These are phyloP conservation scores for Argya squamiceps DNA, from an alignment of 2,797 vertebrate genomes.

Conservation along the genomic window DNA sequence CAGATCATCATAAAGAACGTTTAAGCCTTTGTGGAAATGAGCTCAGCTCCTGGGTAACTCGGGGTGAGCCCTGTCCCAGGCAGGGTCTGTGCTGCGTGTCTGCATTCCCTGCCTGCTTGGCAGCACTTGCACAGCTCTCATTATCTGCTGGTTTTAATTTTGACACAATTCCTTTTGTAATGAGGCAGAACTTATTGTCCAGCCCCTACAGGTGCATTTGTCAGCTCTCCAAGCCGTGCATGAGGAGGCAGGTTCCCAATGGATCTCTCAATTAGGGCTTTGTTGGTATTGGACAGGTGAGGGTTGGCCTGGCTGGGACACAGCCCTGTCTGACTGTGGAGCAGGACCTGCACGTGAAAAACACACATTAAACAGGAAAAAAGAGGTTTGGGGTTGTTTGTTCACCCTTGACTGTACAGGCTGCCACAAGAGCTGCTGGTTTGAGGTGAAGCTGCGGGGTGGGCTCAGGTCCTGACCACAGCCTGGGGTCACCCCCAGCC, in stretches of 20 bases:
- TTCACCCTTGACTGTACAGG: not conserved
- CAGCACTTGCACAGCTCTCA: not conserved
- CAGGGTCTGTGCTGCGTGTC: not conserved
- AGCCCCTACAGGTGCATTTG: slow-evolving; percentile 50
- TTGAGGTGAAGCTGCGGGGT: rapidly evolving
- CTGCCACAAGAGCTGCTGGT: rapidly evolving
- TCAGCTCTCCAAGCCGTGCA: not conserved
- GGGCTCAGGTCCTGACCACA: not conserved
- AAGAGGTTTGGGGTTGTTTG: not conserved
- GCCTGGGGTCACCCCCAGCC: not conserved
- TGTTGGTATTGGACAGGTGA: not conserved
- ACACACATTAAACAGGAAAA: rapidly evolving
- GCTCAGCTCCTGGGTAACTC: not conserved
- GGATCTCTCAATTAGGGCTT: slow-evolving; percentile 30
- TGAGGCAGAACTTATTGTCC: slow-evolving; percentile 55
- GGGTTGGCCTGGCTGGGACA: not conserved
- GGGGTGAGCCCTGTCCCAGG: slow-evolving; percentile 23
- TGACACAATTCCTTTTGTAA: slow-evolving; percentile 54
- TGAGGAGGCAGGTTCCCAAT: not conserved
- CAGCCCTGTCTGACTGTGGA: not conserved
- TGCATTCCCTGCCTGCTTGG: not conserved
- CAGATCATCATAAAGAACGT: not conserved
- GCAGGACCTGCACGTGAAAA: not conserved
- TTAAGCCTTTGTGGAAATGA: not conserved
- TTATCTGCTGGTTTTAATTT: slow-evolving; percentile 29